Evolutionary conservation across 1,140 invertebrate genomes (phyloP), one percentile per base, ranked within the genome.

Genomic region (Drosophila sp.): DNA sequence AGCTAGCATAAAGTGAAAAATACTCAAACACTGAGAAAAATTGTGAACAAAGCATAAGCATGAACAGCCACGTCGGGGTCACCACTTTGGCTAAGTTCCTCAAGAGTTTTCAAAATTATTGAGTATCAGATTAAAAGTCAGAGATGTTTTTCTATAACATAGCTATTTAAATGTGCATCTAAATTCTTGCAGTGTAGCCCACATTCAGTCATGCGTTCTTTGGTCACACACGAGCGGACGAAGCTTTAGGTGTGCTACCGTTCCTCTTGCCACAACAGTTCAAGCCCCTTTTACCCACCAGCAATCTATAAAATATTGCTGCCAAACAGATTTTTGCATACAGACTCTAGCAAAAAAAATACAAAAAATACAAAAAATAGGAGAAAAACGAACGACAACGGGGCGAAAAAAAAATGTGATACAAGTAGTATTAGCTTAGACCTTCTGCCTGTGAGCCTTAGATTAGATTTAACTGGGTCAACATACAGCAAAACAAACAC

Each of bases 301-400:
- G 23, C 44, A 27, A 70, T 86, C 47, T 78, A 79, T 79, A 81
- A 82, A 82, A 79, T 86, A 86, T 87, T 82, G 72, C 67, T 81
- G 76, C 56, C 78, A 27, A 81, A 76, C 57, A 23, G 68, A 86
- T 80, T 85, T 85, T 75, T 70, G 65, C 74, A 85, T 85, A 84
- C 82, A 80, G 74, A 29, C 8, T 23, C 8, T 40, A n/a, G 35
- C 3, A 38, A 38, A 38, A 38, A 10, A 47, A 47, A 47, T 1
- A 6, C 1, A 17, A 47, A 47, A 7, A 11, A 47, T 1, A 47
- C 4, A 25, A 47, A 47, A 25, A 47, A 25, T 4, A 7, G 3
- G 1, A 41, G 40, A 41, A 41, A 27, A 27, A 27, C 35, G 10
- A 38, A 38, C 35, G 10, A 38, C 35, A 11, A 38, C 35, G 33